A percentile compares a stretch with the other conserved stretches of the same genome.
Conservation (phyloP, 2,797 vertebrate species). For the Kryptopterus vitreolus region DNA sequence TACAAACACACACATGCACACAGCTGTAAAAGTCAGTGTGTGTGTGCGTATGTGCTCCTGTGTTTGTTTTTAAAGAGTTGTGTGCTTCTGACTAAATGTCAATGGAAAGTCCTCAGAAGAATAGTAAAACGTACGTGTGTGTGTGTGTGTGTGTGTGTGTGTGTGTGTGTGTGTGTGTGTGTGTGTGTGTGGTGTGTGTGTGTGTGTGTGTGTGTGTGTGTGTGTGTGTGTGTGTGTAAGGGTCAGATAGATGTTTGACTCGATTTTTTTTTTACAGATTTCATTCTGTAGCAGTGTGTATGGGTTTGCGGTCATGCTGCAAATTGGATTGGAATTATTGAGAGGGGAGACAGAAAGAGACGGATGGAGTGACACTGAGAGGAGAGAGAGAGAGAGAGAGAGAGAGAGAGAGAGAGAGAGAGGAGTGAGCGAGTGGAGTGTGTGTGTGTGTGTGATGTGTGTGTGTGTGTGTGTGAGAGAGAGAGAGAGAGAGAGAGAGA, state of each 20-base stretch:
- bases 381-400: slow-evolving; percentile 17
- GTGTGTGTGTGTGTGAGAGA: too few relatives aligned
- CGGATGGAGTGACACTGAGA: slow-evolving; percentile 3
- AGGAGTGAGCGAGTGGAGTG: neutral
- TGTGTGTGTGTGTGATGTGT: too few relatives aligned
- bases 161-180: slow-evolving; percentile 28
- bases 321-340: slow-evolving; percentile 56
- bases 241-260: slow-evolving; percentile 19
- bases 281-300: slow-evolving; percentile 44
- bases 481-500: neutral
- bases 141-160: slow-evolving; percentile 34
- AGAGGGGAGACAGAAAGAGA: slow-evolving; percentile 41
- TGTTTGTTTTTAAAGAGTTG: neutral
- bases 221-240: slow-evolving; percentile 17
- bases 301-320: slow-evolving; percentile 43
- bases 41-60: slow-evolving; percentile 17
- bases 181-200: slow-evolving; percentile 21
- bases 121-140: slow-evolving; percentile 1
- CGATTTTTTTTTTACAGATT: slow-evolving; percentile 28
- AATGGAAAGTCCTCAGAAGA: neutral
- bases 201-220: slow-evolving; percentile 23
- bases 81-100: neutral
- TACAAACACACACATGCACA: neutral
- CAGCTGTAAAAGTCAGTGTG: slow-evolving; percentile 13
- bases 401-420: slow-evolving; percentile 33